phyloP scores from a whole-genome alignment of 1,140 invertebrate genomes.

The Caenorhabditis remanei region DNA sequence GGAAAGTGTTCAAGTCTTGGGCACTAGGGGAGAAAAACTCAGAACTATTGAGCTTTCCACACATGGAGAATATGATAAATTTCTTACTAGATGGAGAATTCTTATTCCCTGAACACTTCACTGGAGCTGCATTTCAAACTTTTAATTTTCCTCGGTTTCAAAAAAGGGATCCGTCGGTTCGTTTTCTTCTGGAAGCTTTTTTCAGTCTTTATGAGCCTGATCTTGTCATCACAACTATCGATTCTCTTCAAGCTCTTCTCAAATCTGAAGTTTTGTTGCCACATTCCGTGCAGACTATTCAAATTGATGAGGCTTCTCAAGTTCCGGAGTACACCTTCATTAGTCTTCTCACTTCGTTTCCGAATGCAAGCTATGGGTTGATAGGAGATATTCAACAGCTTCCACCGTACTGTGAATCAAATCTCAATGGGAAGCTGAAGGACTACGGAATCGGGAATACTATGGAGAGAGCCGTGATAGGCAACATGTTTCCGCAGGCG shows the following conservation, averaged over 20 bases:
- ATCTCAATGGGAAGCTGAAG: neutral
- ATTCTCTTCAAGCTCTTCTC: neutral
- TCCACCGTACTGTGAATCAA: neutral
- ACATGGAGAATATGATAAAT: neutral
- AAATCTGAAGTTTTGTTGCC: neutral
- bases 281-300: neutral
- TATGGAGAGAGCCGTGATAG: neutral
- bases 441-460: neutral
- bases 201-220: neutral
- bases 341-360: neutral
- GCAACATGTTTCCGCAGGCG: neutral
- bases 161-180: neutral
- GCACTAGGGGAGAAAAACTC: neutral
- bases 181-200: neutral
- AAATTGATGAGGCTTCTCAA: slow-evolving; percentile 20
- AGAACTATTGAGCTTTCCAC: neutral
- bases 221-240: neutral
- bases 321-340: neutral
- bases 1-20: neutral
- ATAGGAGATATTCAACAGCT: slow-evolving; percentile 18
- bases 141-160: too few relatives aligned
- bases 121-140: neutral
- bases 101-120: too few relatives aligned
- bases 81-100: neutral
- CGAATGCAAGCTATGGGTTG: neutral